Base-by-base conservation (phyloP, 2,888 invertebrate species). In the Aporophyla nigra region DNA sequence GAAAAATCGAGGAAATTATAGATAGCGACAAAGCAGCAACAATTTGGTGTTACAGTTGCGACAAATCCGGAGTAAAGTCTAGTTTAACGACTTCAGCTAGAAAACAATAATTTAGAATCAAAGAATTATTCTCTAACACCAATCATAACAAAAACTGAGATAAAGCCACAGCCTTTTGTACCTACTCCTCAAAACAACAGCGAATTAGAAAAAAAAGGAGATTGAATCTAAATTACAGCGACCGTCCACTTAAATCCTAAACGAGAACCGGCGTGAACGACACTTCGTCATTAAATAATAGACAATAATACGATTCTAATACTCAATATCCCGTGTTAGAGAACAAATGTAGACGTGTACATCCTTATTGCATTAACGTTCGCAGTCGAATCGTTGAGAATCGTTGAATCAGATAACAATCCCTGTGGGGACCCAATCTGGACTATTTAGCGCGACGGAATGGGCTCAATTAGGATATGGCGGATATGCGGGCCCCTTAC, bases 401-500 rank as follows among this genome's bases (percentile, higher is more conserved):
- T 91, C 92, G 92, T 92, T 93, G 94, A 95, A 96, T 95, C 95
- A 93, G 95, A 95, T 94, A 94, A 95, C 94, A 93, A 94, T 94
- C 93, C 92, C 90, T 92, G 92, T 91, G 92, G 95, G 90, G 89
- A 81, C 85, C 86, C 90, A 88, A 88, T 88, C 95, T 93, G 91
- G 92, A 96, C 96, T 96, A 96, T 96, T 96, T 96, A 96, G 96
- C 96, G 96, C 96, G 93, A 89, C 90, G 93, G 94, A 93, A 95
- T 95, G 92, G 93, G 92, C 91, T 96, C 96, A 96, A 96, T 96
- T 96, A 96, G 95, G 95, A 91, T 91, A 88, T 90, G 91, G 93
- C 93, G 96, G 95, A 96, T 96, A 96, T 96, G 96, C 96, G 96
- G 96, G 96, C 96, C 95, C 95, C 96, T 94, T 92, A 93, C 93